These are phyloP conservation scores for Brenthis daphne DNA, from an alignment of 2,888 invertebrate genomes.

Conservation along the genomic window DNA sequence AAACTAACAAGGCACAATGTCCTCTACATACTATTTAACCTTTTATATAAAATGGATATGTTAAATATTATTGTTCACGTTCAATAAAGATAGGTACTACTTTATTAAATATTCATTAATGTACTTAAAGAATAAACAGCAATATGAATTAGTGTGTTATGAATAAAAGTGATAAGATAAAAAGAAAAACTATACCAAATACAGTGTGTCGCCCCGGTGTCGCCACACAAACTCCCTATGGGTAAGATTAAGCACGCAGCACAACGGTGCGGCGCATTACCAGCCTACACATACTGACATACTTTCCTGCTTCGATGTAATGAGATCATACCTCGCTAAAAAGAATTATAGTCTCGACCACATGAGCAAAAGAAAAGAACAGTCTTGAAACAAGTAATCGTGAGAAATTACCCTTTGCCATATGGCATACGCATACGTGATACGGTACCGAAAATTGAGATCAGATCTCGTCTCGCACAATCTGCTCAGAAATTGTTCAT, in stretches of 20 bases:
- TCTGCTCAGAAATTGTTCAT: no score
- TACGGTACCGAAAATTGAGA: constrained; percentile 8
- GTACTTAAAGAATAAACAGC: not conserved
- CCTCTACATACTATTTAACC: no score
- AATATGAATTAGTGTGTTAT: not conserved
- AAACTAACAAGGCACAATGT: no score
- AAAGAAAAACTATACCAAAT: constrained; percentile 7
- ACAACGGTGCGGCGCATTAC: constrained; percentile 50
- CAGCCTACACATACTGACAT: constrained; percentile 53
- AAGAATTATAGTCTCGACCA: constrained; percentile 32
- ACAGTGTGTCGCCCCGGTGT: constrained; percentile 11
- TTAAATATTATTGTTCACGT: no score
- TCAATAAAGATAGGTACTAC: no score
- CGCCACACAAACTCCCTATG: constrained; percentile 55
- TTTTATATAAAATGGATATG: no score
- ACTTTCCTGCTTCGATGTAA: constrained; percentile 51
- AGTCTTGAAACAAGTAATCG: constrained; percentile 19
- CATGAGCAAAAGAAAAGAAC: constrained; percentile 29
- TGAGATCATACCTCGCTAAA: constrained; percentile 55
- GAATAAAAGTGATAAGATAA: constrained; percentile 10
- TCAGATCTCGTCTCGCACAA: not conserved
- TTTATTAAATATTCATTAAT: no score
- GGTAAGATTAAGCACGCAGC: constrained; percentile 70
- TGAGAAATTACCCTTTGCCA: constrained; percentile 25
- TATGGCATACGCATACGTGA: constrained; percentile 6